A percentile compares a stretch with the other conserved stretches of the same genome.
Conservation (phyloP, 92 coral and sea anemone species). For the Porites lobata region DNA sequence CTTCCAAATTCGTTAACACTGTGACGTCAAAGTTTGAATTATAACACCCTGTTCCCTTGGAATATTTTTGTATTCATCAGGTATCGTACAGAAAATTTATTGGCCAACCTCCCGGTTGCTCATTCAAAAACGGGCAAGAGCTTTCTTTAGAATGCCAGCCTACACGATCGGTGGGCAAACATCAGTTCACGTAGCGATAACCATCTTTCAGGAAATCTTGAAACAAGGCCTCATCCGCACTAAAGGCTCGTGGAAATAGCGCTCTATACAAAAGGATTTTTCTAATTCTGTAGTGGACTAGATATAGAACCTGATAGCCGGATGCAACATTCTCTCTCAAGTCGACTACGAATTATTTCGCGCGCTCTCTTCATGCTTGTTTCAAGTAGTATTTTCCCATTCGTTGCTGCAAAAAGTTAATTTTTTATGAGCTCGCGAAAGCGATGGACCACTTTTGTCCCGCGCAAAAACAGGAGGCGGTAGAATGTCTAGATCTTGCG, state of each 20-base stretch:
- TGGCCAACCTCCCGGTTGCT: neutral
- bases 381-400: neutral
- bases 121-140: slow-evolving; percentile 4
- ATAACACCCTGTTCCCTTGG: slow-evolving; percentile 46
- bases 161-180: slow-evolving; percentile 38
- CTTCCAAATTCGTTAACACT: neutral
- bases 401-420: slow-evolving; percentile 11
- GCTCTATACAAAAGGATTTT: slow-evolving; percentile 29
- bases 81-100: slow-evolving; percentile 12
- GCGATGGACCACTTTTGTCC: slow-evolving; percentile 21
- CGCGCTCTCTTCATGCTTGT: neutral
- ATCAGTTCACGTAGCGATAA: slow-evolving; percentile 30
- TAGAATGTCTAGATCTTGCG: slow-evolving; percentile 1
- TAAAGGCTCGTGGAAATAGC: slow-evolving; percentile 38
- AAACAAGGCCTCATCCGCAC: slow-evolving; percentile 35
- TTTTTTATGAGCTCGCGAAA: slow-evolving; percentile 18
- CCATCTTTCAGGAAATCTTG: slow-evolving; percentile 57
- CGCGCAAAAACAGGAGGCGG: slow-evolving; percentile 1
- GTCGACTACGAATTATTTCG: neutral
- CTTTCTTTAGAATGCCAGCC: neutral
- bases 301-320: slow-evolving; percentile 26
- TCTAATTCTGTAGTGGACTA: slow-evolving; percentile 29
- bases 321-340: neutral
- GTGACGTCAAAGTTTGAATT: slow-evolving; percentile 41
- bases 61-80: slow-evolving; percentile 58